Base-by-base conservation (phyloP, 2,113 vertebrate species). In the Mastomys coucha region DNA sequence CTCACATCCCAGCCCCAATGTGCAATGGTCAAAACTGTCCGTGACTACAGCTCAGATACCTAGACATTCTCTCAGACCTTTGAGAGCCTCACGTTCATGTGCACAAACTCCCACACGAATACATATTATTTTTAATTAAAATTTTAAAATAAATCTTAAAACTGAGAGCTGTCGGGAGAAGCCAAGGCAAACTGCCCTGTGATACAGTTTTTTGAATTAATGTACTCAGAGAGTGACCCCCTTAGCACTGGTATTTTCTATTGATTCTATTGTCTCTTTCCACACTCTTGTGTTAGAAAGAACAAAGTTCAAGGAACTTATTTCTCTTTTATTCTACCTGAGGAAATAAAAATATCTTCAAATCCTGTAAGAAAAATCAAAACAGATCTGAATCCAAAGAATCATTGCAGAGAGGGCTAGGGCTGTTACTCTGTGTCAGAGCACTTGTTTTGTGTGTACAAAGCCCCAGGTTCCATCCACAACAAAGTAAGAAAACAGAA, bases 241-340 rank as follows among this genome's bases (percentile, higher is more conserved):
- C 70, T 39, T 12, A 0, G 0, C 36, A 5, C 76, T 24, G 22
- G 1, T 2, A 1, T 14, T 63, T 42, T 26, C 33, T 80, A 1
- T n/a, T 0, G 0, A 1, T 20, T 7, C 6, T 76, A 28, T 82
- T 13, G 56, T 86, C 86, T 45, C 31, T 77, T 81, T n/a, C 24
- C 51, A 6, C 33, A 7, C 13, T 60, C 63, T 58, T 78, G 39
- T 13, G 0, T 72, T 56, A 53, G 75, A 77, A 80, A 88, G 85
- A 36, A 9, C 7, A 51, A 51, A 3, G 13, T 39, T 85, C 6
- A 1, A 4, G 20, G 13, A 12, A 11, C 31, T 49, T 84, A 7
- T 19, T 69, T 88, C 26, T 31, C 31, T 58, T 26, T 51, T 2
- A 6, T 14, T 45, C 76, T n/a, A 4, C n/a, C 6, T 13, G 17